Conservation (phyloP, 2,113 vertebrate genomes). For the Malurus alboscapulatus region DNA sequence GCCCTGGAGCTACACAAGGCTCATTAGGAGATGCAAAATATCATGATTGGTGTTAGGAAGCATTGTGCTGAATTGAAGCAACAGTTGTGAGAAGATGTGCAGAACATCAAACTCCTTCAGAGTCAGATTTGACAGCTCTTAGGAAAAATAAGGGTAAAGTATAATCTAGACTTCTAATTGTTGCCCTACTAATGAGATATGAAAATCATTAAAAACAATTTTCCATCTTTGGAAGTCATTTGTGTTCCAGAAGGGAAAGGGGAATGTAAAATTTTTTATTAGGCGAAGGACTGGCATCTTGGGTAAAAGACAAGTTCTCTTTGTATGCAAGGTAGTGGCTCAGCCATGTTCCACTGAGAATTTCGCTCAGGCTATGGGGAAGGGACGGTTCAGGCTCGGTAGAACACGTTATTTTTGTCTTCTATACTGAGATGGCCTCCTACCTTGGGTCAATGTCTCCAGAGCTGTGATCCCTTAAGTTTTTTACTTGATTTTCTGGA, state of each 20-base stretch:
- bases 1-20: not conserved
- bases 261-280: not conserved
- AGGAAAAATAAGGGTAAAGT: not conserved
- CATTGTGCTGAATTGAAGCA: not conserved
- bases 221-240: not conserved
- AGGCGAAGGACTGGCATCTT: not conserved
- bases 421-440: not conserved
- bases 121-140: not conserved
- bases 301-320: not conserved
- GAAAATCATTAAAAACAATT: not conserved
- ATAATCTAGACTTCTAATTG: not conserved
- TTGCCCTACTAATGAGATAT: not conserved
- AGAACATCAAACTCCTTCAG: not conserved
- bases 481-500: not conserved
- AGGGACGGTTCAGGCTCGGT: not conserved
- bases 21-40: not conserved
- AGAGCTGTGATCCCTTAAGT: not conserved
- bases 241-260: not conserved
- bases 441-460: not conserved
- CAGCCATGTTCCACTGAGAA: not conserved
- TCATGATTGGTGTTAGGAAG: not conserved
- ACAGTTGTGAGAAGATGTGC: not conserved
- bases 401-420: not conserved
- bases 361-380: not conserved
- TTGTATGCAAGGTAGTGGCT: not conserved